Evolutionary conservation across 2,888 invertebrate species (phyloP).

Genomic region (Scotopteryx bipunctaria): DNA sequence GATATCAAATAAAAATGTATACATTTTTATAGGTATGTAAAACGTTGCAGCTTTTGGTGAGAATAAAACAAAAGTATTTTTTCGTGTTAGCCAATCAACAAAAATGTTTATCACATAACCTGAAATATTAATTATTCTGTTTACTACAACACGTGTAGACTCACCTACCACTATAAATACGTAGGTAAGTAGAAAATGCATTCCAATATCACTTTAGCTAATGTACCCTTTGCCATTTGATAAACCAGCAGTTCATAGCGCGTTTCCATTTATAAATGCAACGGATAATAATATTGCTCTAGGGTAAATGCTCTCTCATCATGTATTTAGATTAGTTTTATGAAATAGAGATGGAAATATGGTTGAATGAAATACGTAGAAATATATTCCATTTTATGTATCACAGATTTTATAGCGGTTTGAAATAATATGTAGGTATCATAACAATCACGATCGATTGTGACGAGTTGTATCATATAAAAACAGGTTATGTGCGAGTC

Average conservation of each 20-base stretch:
- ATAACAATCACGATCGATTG: no score
- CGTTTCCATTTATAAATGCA: conserved; percentile 16
- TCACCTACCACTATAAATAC: background rate
- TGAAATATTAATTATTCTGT: conserved; percentile 7
- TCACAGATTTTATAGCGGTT: no score
- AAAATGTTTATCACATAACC: background rate
- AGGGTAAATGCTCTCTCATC: background rate
- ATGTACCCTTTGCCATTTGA: conserved; percentile 7
- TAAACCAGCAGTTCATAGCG: conserved; percentile 17
- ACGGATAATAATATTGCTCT: conserved; percentile 16
- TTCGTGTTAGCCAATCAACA: no score
- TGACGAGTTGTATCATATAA: no score
- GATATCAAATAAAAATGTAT: no score
- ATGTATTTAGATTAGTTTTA: conserved; percentile 6
- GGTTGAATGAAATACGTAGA: no score
- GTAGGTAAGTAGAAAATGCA: conserved; percentile 8
- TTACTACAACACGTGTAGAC: background rate
- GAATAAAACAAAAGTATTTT: no score
- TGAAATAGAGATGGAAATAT: conserved; percentile 1
- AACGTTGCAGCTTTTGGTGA: no score
- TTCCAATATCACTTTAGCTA: conserved; percentile 19
- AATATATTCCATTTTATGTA: no score
- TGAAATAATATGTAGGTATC: no score
- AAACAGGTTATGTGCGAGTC: no score
- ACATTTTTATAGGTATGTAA: no score